Evolutionary conservation across 2,113 vertebrate genomes (phyloP).

Genomic region (Dasyprocta punctata): DNA sequence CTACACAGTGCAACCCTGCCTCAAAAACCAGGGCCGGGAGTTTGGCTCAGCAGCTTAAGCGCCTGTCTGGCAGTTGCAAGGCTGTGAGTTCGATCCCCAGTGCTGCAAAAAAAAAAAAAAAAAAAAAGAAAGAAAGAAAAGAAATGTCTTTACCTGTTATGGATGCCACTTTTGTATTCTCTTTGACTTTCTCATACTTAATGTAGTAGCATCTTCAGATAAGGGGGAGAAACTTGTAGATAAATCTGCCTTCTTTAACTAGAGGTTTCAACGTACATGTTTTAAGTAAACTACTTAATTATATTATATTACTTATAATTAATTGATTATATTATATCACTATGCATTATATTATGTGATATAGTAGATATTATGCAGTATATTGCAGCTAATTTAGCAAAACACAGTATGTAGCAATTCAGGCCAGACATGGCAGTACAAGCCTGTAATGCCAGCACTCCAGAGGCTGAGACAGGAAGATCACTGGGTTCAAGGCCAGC

Average conservation of each 20-base stretch:
- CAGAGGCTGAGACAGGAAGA: not conserved
- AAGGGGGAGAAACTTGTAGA: not conserved
- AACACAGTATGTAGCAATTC: not conserved
- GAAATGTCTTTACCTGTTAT: not conserved
- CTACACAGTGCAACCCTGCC: too few species aligned
- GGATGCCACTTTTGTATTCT: not conserved
- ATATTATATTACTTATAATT: not conserved
- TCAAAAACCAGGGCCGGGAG: too few species aligned
- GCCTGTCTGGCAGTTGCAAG: too few species aligned
- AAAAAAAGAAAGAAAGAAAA: too few species aligned
- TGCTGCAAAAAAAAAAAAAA: too few species aligned
- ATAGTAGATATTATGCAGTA: not conserved
- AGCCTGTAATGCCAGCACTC: not conserved
- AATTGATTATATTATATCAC: not conserved
- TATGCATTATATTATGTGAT: not conserved
- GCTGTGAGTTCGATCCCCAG: too few species aligned
- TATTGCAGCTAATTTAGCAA: not conserved
- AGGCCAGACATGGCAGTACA: fast-evolving
- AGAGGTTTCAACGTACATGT: not conserved
- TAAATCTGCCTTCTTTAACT: not conserved
- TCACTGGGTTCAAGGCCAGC: not conserved
- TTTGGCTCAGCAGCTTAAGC: too few species aligned
- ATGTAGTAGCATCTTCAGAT: not conserved
- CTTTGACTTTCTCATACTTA: not conserved
- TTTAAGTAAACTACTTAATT: not conserved